Conservation (phyloP, 30 jellyfish, hydroid and myxozoan species). For the Chrysaora quinquecirrha region DNA sequence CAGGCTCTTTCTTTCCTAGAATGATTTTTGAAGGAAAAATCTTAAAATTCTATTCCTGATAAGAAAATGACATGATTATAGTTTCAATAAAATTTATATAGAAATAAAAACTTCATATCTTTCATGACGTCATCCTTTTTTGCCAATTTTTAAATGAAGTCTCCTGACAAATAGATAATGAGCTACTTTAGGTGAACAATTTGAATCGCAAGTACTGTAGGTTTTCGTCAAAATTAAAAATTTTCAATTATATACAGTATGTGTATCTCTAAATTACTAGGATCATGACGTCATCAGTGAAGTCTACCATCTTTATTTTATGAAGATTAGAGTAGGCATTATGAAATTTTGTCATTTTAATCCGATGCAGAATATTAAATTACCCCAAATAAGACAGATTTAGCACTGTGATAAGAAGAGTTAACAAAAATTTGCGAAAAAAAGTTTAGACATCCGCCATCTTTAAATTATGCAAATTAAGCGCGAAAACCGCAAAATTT, state of each 20-base stretch:
- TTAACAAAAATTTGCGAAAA: not conserved
- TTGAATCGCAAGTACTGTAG: not conserved
- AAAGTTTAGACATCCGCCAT: not conserved
- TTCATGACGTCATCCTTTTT: not conserved
- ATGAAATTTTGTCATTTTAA: not conserved
- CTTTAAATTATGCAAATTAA: conserved; percentile 1
- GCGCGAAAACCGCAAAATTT: not conserved
- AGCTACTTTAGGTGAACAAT: not conserved
- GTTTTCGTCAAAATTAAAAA: not conserved
- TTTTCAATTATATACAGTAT: no score
- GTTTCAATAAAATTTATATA: not conserved
- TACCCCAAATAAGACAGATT: not conserved
- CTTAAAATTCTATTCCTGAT: not conserved
- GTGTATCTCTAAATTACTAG: not conserved
- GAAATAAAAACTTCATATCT: not conserved
- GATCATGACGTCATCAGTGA: not conserved
- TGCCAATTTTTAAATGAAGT: not conserved
- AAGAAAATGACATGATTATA: not conserved
- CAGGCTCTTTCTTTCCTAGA: no score
- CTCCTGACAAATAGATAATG: not conserved
- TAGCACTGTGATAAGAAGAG: not conserved
- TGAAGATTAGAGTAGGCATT: not conserved
- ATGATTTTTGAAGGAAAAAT: no score
- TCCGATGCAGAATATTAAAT: not conserved
- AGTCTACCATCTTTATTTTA: not conserved